phyloP scores from a whole-genome alignment of 2,113 vertebrate genomes.

The Grus americana region DNA sequence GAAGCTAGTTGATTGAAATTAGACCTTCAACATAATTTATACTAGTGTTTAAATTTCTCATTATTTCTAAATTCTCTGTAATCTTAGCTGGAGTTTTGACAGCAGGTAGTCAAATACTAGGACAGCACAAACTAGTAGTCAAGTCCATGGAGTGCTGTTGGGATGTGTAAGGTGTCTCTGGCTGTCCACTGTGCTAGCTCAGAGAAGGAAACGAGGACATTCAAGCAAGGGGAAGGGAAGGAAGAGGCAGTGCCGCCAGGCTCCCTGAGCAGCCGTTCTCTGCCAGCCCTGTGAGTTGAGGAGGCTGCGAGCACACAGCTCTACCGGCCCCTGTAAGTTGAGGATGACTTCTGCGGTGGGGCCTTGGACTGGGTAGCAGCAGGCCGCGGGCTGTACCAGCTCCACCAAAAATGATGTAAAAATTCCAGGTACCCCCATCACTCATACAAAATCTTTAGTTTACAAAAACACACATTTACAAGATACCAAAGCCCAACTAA shows the following conservation, averaged over 20 bases:
- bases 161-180: not conserved
- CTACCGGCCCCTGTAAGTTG: too few species aligned
- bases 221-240: not conserved
- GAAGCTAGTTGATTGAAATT: not conserved
- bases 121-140: not conserved
- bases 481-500: not conserved
- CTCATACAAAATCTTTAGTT: not conserved
- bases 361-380: fast-evolving
- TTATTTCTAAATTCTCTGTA: not conserved
- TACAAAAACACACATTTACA: not conserved
- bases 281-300: not conserved
- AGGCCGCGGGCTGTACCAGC: fast-evolving
- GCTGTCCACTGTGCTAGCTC: not conserved
- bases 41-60: not conserved
- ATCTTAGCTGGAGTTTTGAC: not conserved
- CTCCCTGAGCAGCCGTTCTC: not conserved
- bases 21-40: not conserved
- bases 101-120: not conserved
- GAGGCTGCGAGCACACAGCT: too few species aligned
- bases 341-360: not conserved
- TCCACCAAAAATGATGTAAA: not conserved
- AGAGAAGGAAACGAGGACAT: not conserved
- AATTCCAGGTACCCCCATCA: not conserved
- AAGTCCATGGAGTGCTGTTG: fast-evolving
- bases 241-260: fast-evolving